These are phyloP conservation scores for Eustalomyia histrio DNA, from an alignment of 2,888 invertebrate species.

Conservation along the genomic window DNA sequence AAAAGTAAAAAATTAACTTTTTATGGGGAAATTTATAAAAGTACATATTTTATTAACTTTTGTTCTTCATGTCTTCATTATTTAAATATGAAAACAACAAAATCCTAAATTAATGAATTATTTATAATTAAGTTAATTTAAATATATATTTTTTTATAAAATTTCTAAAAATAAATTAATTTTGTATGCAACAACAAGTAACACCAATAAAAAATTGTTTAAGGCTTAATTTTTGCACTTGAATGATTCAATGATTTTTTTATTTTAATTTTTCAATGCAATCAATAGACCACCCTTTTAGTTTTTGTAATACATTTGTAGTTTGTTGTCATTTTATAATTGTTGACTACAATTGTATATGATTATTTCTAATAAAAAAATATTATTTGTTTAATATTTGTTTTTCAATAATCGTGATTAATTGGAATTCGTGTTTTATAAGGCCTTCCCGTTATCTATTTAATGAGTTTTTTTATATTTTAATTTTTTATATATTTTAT, in stretches of 20 bases:
- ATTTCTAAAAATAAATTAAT: neutral
- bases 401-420: conserved; percentile 57
- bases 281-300: neutral
- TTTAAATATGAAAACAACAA: neutral
- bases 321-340: neutral
- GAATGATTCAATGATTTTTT: neutral
- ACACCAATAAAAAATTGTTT: neutral
- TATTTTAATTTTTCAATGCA: neutral
- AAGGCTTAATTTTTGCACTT: neutral
- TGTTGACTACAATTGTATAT: neutral
- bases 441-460: conserved; percentile 62
- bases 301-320: no score
- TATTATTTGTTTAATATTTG: neutral
- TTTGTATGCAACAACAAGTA: neutral
- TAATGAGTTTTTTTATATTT: neutral
- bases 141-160: no score
- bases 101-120: no score
- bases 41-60: neutral
- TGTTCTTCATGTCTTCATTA: neutral
- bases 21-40: neutral
- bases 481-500: neutral
- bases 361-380: neutral
- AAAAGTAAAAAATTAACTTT: neutral
- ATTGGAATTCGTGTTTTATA: conserved; percentile 55
- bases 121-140: no score